Percentiles rank a stretch among this genome's conserved stretches.
Conservation (phyloP, 2,888 invertebrate species). For the Meiosimyza platycephala region DNA sequence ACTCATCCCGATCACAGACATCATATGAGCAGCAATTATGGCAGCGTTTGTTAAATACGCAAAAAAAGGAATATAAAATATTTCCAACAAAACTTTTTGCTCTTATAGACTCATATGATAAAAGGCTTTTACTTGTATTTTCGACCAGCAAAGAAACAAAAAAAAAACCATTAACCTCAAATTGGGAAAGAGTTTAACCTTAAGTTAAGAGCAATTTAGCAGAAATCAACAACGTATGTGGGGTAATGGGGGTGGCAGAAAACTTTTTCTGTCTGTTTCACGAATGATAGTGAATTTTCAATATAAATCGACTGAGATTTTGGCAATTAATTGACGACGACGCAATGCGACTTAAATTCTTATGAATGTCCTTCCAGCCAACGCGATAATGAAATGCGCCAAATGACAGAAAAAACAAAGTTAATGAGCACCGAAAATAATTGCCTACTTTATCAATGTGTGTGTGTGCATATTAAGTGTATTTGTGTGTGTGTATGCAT, state of each 20-base stretch:
- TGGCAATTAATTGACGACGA: not conserved
- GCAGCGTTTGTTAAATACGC: constrained; percentile 18
- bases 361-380: not conserved
- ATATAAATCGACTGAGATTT: not conserved
- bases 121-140: not conserved
- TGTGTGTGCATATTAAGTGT: too few relatives aligned
- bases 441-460: not conserved
- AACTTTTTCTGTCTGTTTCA: not conserved
- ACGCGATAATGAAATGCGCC: not conserved
- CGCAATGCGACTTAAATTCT: not conserved
- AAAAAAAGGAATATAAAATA: not conserved
- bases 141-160: not conserved
- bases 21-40: constrained; percentile 27
- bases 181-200: constrained; percentile 16
- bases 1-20: not conserved
- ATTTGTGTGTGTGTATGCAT: not conserved
- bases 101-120: too few relatives aligned
- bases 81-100: constrained; percentile 1
- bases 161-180: constrained; percentile 7
- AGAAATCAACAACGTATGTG: not conserved
- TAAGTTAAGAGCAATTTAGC: not conserved
- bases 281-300: not conserved
- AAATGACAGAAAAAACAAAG: not conserved
- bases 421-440: constrained; percentile 12
- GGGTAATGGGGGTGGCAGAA: not conserved